Conservation (phyloP, 2,113 vertebrate species). For the Prochilodus magdalenae region DNA sequence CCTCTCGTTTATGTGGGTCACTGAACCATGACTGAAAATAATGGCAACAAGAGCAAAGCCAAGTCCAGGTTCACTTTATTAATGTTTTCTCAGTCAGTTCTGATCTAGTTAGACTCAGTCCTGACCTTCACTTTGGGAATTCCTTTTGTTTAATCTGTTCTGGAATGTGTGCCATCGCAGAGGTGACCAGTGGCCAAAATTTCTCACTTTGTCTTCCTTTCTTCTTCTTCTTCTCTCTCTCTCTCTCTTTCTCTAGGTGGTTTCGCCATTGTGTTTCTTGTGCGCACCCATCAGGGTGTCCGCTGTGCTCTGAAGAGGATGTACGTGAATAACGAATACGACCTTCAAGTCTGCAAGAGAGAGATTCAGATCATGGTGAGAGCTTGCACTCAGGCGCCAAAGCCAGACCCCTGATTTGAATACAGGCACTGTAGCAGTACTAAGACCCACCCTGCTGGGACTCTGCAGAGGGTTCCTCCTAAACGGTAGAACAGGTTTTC, state of each 20-base stretch:
- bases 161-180: no score
- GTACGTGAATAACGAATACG: conserved; percentile 97
- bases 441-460: background rate
- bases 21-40: background rate
- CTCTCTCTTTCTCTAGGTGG: conserved; percentile 82
- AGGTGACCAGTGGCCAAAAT: no score
- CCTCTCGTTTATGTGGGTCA: background rate
- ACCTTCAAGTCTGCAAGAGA: conserved; percentile 94
- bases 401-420: background rate
- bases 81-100: background rate
- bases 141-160: no score
- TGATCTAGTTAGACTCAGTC: no score
- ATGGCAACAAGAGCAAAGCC: background rate
- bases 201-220: background rate
- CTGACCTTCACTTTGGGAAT: no score
- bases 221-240: no score
- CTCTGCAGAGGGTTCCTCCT: no score
- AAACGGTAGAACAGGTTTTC: no score
- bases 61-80: background rate
- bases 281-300: conserved; percentile 90
- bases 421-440: background rate
- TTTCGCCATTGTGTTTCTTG: conserved; percentile 96
- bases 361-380: conserved; percentile 99
- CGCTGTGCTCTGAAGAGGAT: conserved; percentile 97
- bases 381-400: background rate